Evolutionary conservation across 2,113 vertebrate species (phyloP).

Genomic region (Eulacestoma nigropectus): DNA sequence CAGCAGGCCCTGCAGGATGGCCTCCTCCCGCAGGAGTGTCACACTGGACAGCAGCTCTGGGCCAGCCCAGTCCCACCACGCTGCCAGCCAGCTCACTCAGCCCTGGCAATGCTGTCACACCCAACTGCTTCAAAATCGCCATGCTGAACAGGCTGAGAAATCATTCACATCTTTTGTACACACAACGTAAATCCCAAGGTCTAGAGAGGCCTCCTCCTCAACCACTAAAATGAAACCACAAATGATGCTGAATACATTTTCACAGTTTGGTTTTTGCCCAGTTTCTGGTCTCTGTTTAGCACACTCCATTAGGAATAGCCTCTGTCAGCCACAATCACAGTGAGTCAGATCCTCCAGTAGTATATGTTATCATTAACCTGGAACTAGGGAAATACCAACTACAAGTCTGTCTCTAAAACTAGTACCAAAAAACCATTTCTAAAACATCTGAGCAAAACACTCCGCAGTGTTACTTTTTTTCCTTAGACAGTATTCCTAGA

Average conservation of each 20-base stretch:
- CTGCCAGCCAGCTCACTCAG: neutral
- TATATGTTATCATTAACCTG: neutral
- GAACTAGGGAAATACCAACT: neutral
- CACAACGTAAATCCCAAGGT: neutral
- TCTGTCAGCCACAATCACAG: neutral
- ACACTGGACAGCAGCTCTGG: neutral
- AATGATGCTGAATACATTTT: neutral
- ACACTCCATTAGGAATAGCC: neutral
- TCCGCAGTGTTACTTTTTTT: neutral
- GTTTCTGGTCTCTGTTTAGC: neutral
- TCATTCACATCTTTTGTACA: neutral
- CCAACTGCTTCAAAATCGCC: neutral
- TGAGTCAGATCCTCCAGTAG: neutral
- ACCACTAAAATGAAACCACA: neutral
- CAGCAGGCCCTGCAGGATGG: neutral
- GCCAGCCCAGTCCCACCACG: neutral
- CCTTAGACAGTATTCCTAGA: neutral
- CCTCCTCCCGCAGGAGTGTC: neutral
- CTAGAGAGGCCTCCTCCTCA: neutral
- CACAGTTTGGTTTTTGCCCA: neutral
- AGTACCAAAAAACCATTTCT: neutral
- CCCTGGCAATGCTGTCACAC: neutral
- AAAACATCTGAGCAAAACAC: neutral
- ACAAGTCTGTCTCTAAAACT: neutral
- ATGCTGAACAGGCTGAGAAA: accelerated